phyloP scores from a whole-genome alignment of 2,113 vertebrate species.

The Acrocephalus arundinaceus region DNA sequence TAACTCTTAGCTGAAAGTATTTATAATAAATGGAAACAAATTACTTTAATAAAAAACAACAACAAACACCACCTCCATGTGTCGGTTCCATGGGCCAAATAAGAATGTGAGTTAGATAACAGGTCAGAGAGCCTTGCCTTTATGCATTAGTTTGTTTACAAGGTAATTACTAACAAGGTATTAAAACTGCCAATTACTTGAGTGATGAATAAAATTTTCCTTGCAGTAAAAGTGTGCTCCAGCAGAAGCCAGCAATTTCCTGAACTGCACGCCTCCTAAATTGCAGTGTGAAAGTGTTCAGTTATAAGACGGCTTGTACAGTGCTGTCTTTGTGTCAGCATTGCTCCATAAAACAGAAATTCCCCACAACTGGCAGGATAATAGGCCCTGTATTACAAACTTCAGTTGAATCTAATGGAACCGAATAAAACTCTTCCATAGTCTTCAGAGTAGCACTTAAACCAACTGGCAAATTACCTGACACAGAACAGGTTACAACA shows the following conservation, averaged over 20 bases:
- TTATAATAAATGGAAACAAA: conserved; percentile 63
- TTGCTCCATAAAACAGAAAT: conserved; percentile 74
- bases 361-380: conserved; percentile 75
- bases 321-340: conserved; percentile 85
- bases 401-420: conserved; percentile 67
- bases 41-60: conserved; percentile 27
- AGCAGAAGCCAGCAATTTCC: conserved; percentile 94
- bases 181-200: conserved; percentile 95
- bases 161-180: conserved; percentile 95
- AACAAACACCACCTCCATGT: conserved; percentile 22
- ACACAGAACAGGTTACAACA: conserved; percentile 21
- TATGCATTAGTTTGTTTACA: conserved; percentile 90
- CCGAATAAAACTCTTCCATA: conserved; percentile 57
- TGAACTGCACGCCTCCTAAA: conserved; percentile 92
- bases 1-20: conserved; percentile 38
- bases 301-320: conserved; percentile 83
- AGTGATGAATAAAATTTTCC: conserved; percentile 90
- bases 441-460: conserved; percentile 61
- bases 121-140: conserved; percentile 73
- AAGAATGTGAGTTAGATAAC: conserved; percentile 69
- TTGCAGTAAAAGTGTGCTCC: conserved; percentile 88
- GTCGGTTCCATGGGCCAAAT: conserved; percentile 45
- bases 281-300: conserved; percentile 88
- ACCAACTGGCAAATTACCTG: conserved; percentile 66
- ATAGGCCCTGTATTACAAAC: conserved; percentile 73